Evolutionary conservation across 2,888 invertebrate genomes (phyloP).

Genomic region (Chydorus sphaericus): DNA sequence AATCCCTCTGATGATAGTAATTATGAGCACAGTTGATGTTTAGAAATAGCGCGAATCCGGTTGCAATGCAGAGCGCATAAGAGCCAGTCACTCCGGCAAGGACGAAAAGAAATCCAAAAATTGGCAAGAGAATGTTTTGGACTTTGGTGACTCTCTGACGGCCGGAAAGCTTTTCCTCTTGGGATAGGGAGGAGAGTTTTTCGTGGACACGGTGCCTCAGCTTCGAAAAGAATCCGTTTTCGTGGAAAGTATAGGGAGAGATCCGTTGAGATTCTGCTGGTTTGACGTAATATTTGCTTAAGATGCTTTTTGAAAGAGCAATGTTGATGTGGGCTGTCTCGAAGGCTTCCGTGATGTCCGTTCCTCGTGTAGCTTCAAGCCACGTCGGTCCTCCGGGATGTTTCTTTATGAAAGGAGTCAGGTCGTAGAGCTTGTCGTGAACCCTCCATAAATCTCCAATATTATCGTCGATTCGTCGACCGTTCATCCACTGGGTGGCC

Average conservation of each 20-base stretch:
- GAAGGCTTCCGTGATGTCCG: conserved; percentile 26
- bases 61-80: conserved; percentile 31
- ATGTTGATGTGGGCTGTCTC: conserved; percentile 30
- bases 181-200: conserved; percentile 16
- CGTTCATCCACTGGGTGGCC: conserved; percentile 43
- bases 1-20: conserved; percentile 57
- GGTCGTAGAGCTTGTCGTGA: conserved; percentile 63
- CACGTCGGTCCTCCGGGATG: conserved; percentile 80
- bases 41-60: conserved; percentile 43
- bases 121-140: conserved; percentile 19
- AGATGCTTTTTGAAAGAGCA: conserved; percentile 40
- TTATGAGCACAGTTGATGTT: conserved; percentile 51
- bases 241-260: conserved; percentile 55
- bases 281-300: conserved; percentile 48
- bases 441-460: conserved; percentile 68
- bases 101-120: conserved; percentile 17
- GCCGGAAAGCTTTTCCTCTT: conserved; percentile 20
- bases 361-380: conserved; percentile 36
- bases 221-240: conserved; percentile 56
- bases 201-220: conserved; percentile 35
- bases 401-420: conserved; percentile 54
- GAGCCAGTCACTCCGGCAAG: conserved; percentile 24
- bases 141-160: conserved; percentile 16
- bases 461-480: conserved; percentile 49
- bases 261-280: conserved; percentile 47